Evolutionary conservation across 1,140 invertebrate species (phyloP).

Genomic region (Cydia pomonella): DNA sequence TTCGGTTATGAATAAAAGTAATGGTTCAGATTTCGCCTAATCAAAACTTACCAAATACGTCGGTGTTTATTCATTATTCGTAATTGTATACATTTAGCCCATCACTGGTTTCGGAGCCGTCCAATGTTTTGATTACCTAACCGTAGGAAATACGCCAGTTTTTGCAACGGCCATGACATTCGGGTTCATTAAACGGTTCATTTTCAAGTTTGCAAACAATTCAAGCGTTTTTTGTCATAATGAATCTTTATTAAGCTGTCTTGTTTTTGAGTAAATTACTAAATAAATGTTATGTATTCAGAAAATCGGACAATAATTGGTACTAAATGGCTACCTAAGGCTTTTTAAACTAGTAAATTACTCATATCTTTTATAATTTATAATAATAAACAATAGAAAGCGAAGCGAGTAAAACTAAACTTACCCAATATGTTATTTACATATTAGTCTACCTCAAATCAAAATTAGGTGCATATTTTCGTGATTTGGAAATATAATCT

Average conservation of each 20-base stretch:
- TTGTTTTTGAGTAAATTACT: not conserved
- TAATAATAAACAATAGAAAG: no score
- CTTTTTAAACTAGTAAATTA: no score
- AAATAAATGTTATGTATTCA: not conserved
- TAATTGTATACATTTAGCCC: not conserved
- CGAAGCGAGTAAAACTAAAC: no score
- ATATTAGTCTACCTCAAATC: no score
- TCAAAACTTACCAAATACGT: no score
- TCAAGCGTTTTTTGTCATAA: not conserved
- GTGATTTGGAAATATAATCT: no score
- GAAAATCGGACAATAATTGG: not conserved
- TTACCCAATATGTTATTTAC: no score
- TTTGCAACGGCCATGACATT: slow-evolving; percentile 24
- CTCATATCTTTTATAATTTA: no score
- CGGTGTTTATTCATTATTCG: not conserved
- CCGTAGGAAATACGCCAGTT: slow-evolving; percentile 20
- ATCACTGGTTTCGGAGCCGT: not conserved
- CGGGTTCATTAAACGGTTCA: slow-evolving; percentile 12
- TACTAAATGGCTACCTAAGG: not conserved
- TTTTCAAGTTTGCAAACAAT: slow-evolving; percentile 6
- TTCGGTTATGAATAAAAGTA: no score
- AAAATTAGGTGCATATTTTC: no score
- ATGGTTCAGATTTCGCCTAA: no score
- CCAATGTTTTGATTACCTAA: slow-evolving; percentile 23
- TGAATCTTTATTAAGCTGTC: not conserved